Conservation (phyloP, 2,888 invertebrate species). For the Melangyna quadrimaculata region DNA sequence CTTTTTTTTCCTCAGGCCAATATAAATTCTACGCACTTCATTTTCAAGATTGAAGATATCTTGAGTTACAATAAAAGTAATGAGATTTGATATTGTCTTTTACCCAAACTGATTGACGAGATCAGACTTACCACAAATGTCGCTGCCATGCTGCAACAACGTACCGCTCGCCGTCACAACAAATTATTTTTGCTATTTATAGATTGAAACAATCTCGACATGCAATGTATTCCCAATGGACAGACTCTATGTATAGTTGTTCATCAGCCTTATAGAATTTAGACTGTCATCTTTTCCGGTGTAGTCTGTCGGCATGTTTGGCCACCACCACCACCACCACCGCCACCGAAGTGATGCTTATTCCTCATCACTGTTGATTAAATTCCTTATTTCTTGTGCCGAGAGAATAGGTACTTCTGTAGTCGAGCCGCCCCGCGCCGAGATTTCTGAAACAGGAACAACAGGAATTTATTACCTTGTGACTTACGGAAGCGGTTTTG, state of each 20-base stretch:
- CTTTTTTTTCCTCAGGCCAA: slow-evolving; percentile 3
- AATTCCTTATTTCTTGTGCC: slow-evolving; percentile 47
- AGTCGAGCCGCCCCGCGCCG: slow-evolving; percentile 13
- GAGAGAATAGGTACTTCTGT: slow-evolving; percentile 68
- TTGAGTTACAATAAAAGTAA: slow-evolving; percentile 35
- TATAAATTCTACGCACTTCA: slow-evolving; percentile 32
- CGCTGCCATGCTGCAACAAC: neutral
- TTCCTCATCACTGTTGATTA: slow-evolving; percentile 35
- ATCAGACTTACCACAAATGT: slow-evolving; percentile 22
- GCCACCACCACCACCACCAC: neutral
- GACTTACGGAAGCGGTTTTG: slow-evolving; percentile 47
- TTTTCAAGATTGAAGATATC: slow-evolving; percentile 7
- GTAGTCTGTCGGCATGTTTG: slow-evolving; percentile 54
- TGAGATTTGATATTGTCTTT: slow-evolving; percentile 52
- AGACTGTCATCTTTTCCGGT: slow-evolving; percentile 34
- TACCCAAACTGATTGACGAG: slow-evolving; percentile 22
- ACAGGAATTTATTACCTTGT: slow-evolving; percentile 55
- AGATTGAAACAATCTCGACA: neutral
- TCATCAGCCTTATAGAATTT: slow-evolving; percentile 24
- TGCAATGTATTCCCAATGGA: slow-evolving; percentile 44
- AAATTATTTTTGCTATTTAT: slow-evolving; percentile 26
- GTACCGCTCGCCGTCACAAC: neutral
- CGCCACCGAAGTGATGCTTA: slow-evolving; percentile 31
- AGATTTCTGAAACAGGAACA: neutral
- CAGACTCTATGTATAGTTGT: slow-evolving; percentile 17